Evolutionary conservation across 2,113 vertebrate species (phyloP), one percentile per base, ranked within the genome.

Genomic region (Acinonyx jubatus): DNA sequence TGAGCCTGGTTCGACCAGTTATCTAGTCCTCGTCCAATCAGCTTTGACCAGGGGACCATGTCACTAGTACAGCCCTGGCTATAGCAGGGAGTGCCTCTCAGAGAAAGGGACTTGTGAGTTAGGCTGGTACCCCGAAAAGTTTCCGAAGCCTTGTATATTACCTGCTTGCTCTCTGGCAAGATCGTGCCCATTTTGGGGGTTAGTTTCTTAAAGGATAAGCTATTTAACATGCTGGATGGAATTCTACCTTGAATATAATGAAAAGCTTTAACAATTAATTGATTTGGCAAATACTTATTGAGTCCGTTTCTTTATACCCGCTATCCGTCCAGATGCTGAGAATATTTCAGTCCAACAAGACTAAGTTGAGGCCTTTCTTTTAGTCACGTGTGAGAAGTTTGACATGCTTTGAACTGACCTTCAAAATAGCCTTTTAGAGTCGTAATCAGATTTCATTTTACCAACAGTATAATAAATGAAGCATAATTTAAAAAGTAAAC

Each of bases 401-500:
- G 63, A 65, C 61, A 61, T 18, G 14, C n/a, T 92, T 90, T 68
- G n/a, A 95, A 36, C 8, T 79, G 45, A 61, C 25, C 55, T 76
- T 94, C 45, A 79, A 48, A 94, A 55, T 92, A 63, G 3, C 55
- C 23, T 57, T 83, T 86, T 90, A 38, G 71, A 90, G 52, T 84
- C 69, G 91, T 81, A 89, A 66, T 94, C 45, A 78, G 41, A 85
- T 97, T 97, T 95, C 36, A 66, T 86, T 91, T 88, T 86, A 86
- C 50, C 36, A 68, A 57, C 23, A 79, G 13, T 91, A 76, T 81
- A 76, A 48, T n/a, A 63, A 57, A 69, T 87, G 83, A 89, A 78
- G 45, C 66, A 48, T 82, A 15, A 48, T 68, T 10, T 79, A 63
- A 85, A 95, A 84, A 80, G 33, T 18, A 73, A 89, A 57, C 45